Percentiles rank a stretch among this genome's conserved stretches.
phyloP scores from a whole-genome alignment of 2,113 vertebrate species.

The Hemiprocne comata region DNA sequence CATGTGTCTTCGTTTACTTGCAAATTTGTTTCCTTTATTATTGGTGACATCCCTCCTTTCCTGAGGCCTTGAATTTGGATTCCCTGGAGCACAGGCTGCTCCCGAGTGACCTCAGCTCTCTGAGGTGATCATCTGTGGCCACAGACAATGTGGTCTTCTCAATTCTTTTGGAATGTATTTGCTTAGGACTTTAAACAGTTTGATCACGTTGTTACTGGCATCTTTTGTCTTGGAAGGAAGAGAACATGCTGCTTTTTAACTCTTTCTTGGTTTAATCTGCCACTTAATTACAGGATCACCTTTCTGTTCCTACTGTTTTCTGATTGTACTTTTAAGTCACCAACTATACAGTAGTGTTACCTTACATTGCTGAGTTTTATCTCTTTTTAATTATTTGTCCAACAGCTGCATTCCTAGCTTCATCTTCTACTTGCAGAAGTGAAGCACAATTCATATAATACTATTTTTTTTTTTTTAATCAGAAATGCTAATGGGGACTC shows the following conservation, averaged over 20 bases:
- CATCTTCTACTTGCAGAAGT: not conserved
- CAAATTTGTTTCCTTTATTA: not conserved
- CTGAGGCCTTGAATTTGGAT: not conserved
- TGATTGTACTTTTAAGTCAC: not conserved
- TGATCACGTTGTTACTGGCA: not conserved
- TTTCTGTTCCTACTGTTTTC: not conserved
- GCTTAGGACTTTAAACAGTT: not conserved
- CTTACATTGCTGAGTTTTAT: not conserved
- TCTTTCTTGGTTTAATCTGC: not conserved
- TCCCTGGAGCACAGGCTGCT: not conserved
- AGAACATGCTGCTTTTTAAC: not conserved
- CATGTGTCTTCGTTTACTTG: not conserved
- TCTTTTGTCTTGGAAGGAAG: not conserved
- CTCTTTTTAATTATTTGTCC: not conserved
- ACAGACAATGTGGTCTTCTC: not conserved
- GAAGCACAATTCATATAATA: not conserved
- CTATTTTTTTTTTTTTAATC: not conserved
- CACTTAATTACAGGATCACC: not conserved
- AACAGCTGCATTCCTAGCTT: not conserved
- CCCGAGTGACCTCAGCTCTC: not conserved
- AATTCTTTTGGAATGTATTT: not conserved
- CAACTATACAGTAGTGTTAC: not conserved
- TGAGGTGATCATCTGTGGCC: not conserved
- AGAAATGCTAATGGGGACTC: constrained; percentile 49
- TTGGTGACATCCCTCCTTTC: not conserved